phyloP scores from a whole-genome alignment of 2,797 vertebrate genomes.

The Macropodus opercularis region DNA sequence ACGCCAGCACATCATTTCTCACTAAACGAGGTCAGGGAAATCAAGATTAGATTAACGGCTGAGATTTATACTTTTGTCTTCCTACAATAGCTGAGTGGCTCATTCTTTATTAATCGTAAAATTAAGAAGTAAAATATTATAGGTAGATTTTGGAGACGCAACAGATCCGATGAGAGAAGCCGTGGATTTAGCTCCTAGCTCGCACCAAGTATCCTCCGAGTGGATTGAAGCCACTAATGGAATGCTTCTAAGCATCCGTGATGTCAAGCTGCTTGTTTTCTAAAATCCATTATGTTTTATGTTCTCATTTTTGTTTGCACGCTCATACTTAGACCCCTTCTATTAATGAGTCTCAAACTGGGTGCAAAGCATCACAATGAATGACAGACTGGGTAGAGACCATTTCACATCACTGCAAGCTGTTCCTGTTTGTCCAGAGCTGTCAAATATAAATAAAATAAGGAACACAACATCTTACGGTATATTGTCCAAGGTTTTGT shows the following conservation, averaged over 20 bases:
- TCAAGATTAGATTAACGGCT: constrained; percentile 20
- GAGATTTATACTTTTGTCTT: constrained; percentile 8
- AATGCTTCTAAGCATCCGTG: constrained; percentile 13
- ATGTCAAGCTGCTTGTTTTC: constrained; percentile 10
- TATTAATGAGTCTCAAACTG: constrained; percentile 1
- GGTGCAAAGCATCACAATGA: not conserved
- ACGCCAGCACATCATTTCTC: constrained; percentile 4
- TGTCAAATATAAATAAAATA: constrained; percentile 21
- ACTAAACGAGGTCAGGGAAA: not conserved
- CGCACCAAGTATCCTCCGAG: constrained; percentile 34
- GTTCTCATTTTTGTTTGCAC: not conserved
- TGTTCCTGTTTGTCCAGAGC: not conserved
- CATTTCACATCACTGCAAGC: not conserved
- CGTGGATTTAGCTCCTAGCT: constrained; percentile 17
- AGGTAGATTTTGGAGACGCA: not conserved
- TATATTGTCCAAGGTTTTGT: constrained; percentile 12
- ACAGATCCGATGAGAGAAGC: constrained; percentile 18
- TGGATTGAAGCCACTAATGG: constrained; percentile 24
- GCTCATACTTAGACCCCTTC: not conserved
- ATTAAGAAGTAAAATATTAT: constrained; percentile 23
- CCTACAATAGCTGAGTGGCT: constrained; percentile 1
- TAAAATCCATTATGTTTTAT: constrained; percentile 9
- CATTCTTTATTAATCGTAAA: constrained; percentile 1
- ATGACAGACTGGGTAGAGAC: not conserved
- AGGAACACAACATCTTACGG: constrained; percentile 4